Evolutionary conservation across 2,888 invertebrate genomes (phyloP).

Genomic region (Oscheius myriophilus): DNA sequence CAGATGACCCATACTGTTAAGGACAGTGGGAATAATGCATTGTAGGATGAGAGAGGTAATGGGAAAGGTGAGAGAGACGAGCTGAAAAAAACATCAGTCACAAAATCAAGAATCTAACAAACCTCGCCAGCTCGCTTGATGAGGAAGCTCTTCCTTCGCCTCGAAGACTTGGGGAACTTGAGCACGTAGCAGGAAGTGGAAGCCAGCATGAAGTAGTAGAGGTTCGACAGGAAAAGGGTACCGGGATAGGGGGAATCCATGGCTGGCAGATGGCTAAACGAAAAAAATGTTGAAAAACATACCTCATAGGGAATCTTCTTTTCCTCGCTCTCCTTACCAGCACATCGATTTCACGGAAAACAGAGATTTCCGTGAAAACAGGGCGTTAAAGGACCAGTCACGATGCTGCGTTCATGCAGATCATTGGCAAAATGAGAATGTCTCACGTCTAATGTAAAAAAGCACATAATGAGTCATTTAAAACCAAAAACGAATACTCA

Average conservation of each 20-base stretch:
- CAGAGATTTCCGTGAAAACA: conserved; percentile 84
- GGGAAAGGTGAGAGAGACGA: conserved; percentile 74
- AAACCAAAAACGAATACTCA: too few species aligned
- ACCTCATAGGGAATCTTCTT: conserved; percentile 38
- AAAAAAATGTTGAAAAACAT: conserved; percentile 74
- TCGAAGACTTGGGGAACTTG: conserved; percentile 87
- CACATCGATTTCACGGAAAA: conserved; percentile 89
- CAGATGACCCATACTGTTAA: conserved; percentile 91
- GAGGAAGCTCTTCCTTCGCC: conserved; percentile 83
- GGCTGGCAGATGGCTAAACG: too few species aligned
- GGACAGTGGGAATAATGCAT: conserved; percentile 95
- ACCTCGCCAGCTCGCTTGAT: conserved; percentile 82
- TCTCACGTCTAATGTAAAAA: too few species aligned
- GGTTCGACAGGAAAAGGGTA: conserved; percentile 84
- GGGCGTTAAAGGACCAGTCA: conserved; percentile 94
- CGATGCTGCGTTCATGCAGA: conserved; percentile 73
- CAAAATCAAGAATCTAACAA: too few species aligned
- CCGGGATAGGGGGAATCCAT: too few species aligned
- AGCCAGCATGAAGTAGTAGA: conserved; percentile 90
- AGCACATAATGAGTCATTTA: too few species aligned
- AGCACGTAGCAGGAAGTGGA: conserved; percentile 97
- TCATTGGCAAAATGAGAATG: too few species aligned
- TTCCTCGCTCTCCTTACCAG: conserved; percentile 36
- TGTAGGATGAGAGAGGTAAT: conserved; percentile 87
- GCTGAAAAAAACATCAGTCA: too few species aligned